Base-by-base conservation (phyloP, 2,888 invertebrate species). In the Cephus pygmeus region DNA sequence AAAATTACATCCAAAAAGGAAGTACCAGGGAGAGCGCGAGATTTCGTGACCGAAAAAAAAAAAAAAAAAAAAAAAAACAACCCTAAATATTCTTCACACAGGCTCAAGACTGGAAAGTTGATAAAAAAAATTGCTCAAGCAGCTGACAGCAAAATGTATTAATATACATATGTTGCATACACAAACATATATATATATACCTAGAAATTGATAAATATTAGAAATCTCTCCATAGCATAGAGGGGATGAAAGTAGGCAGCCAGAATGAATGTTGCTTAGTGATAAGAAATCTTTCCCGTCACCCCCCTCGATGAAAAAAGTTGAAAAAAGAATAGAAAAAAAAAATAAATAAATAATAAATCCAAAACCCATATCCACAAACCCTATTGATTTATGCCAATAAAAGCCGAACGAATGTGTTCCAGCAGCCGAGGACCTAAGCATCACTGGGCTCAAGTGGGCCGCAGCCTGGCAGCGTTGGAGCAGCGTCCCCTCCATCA, bases 371-470 rank as follows among this genome's bases (percentile, higher is more conserved):
- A 77, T 75, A 78, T 79, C 69, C 34, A 40, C 69, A 69, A 36
- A 73, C 69, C 69, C 73, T 11, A 34, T 31, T 69, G 71, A 77
- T 81, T 75, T 75, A 56, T 85, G 83, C 85, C 85, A 88, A 89
- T 89, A 88, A 87, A 87, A 84, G 83, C 85, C 85, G 86, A 85
- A 87, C 87, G 85, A 85, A 80, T 92, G 88, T 91, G 91, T 93
- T 93, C 91, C 92, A 93, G 93, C 93, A 82, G 93, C 93, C 82
- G 93, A 94, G 93, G 96, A 96, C 93, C 94, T 96, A 92, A 94
- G 95, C 92, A 95, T 95, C 93, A 94, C 94, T 93, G 96, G 91
- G 92, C 94, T 93, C 93, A 91, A 91, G 93, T 92, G 94, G 95
- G 87, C 93, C 93, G 92, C 93, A 93, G 96, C 86, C 92, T 96